Conservation (phyloP, 2,888 invertebrate genomes). For the Nowickia ferox region DNA sequence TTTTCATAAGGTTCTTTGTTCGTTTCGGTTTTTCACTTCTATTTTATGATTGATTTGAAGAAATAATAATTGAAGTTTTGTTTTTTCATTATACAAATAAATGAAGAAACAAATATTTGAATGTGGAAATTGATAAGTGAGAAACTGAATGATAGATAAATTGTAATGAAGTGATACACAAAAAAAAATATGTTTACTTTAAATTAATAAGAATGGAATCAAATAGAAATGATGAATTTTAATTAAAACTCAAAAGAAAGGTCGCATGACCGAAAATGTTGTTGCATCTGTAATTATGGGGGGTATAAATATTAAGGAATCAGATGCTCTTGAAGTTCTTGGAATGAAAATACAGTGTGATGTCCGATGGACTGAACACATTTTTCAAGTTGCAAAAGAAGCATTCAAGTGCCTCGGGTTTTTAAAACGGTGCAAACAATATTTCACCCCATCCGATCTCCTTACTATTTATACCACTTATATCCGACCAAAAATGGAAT, state of each 20-base stretch:
- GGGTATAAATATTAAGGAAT: too few relatives aligned
- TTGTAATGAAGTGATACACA: slow-evolving; percentile 27
- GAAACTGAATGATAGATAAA: background rate
- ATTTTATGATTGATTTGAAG: slow-evolving; percentile 57
- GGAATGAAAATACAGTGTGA: too few relatives aligned
- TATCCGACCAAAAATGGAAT: too few relatives aligned
- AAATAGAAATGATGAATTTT: slow-evolving; percentile 26
- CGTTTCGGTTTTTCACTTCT: slow-evolving; percentile 37
- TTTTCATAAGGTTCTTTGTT: background rate
- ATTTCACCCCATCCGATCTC: too few relatives aligned
- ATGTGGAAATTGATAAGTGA: background rate
- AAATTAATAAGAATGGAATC: slow-evolving; percentile 31
- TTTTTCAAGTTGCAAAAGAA: too few relatives aligned
- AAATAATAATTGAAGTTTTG: background rate
- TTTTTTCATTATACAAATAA: slow-evolving; percentile 20
- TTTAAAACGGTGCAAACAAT: too few relatives aligned
- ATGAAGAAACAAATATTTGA: slow-evolving; percentile 21
- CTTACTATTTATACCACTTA: too few relatives aligned
- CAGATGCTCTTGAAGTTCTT: too few relatives aligned
- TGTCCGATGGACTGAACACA: too few relatives aligned
- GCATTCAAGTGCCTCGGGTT: too few relatives aligned
- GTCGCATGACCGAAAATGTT: too few relatives aligned
- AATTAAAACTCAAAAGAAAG: background rate
- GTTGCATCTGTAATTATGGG: too few relatives aligned
- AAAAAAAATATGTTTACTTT: slow-evolving; percentile 36